phyloP scores from a whole-genome alignment of 2,113 vertebrate genomes.

The Passer domesticus region DNA sequence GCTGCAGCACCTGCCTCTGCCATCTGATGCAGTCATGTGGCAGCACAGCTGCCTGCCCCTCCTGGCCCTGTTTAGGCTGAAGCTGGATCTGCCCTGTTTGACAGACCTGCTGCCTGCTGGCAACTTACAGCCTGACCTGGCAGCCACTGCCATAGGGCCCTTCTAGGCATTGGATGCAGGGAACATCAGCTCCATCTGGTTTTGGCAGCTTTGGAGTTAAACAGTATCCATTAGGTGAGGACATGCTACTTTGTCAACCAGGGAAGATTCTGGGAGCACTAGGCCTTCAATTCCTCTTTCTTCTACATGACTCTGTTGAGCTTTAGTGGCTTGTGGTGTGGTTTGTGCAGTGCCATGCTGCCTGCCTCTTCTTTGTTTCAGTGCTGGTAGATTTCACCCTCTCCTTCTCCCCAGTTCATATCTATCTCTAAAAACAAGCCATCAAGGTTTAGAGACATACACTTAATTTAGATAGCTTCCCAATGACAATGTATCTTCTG shows the following conservation, averaged over 20 bases:
- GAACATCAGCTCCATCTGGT: not conserved
- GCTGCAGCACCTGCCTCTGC: not conserved
- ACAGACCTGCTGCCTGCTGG: not conserved
- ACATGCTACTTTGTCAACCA: not conserved
- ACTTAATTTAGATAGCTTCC: not conserved
- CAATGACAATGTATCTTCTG: not conserved
- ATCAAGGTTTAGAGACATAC: not conserved
- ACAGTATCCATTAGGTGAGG: not conserved
- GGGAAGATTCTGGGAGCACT: not conserved
- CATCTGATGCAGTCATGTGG: not conserved
- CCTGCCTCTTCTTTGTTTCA: not conserved
- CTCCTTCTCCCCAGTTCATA: not conserved
- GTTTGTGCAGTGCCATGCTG: not conserved
- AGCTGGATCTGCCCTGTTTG: not conserved
- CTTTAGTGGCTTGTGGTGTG: not conserved
- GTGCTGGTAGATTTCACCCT: not conserved
- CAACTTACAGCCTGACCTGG: not conserved
- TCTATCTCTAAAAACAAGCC: not conserved
- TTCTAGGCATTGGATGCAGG: not conserved
- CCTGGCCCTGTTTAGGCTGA: not conserved
- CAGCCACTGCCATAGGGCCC: not conserved
- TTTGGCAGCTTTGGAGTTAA: not conserved
- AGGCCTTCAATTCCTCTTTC: not conserved
- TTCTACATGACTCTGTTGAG: not conserved
- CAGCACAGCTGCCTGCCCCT: not conserved